Percentiles rank a stretch among this genome's conserved stretches.
phyloP scores from a whole-genome alignment of 2,888 invertebrate species.

The Amblyjoppa fuscipennis region DNA sequence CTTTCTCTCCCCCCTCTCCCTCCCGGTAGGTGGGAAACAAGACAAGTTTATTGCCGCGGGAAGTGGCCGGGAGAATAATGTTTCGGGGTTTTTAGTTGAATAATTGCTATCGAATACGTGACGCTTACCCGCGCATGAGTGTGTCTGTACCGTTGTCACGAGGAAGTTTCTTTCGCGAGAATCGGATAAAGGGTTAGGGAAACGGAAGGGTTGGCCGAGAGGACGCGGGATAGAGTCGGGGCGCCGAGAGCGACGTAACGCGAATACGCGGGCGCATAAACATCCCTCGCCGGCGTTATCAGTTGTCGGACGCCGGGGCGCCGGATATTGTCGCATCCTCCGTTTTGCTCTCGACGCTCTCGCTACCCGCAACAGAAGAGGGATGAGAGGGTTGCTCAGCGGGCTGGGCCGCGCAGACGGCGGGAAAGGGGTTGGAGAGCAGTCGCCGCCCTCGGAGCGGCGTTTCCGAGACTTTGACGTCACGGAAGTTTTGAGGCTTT shows the following conservation, averaged over 20 bases:
- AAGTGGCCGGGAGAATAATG: constrained; percentile 56
- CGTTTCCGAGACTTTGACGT: constrained; percentile 5
- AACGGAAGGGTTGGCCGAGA: constrained; percentile 32
- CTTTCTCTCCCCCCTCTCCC: constrained; percentile 12
- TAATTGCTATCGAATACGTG: constrained; percentile 46
- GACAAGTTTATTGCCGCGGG: constrained; percentile 67
- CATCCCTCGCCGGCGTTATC: constrained; percentile 84
- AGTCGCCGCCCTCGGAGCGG: background rate
- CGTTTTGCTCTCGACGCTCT: constrained; percentile 78
- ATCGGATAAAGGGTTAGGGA: constrained; percentile 46
- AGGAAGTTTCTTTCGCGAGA: constrained; percentile 45
- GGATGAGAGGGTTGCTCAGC: constrained; percentile 29
- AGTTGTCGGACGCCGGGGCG: constrained; percentile 85
- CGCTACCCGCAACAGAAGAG: constrained; percentile 49
- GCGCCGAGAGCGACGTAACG: constrained; percentile 58
- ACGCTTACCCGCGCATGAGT: background rate
- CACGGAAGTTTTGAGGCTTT: background rate
- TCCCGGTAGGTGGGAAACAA: constrained; percentile 63
- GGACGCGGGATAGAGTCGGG: constrained; percentile 31
- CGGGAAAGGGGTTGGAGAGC: constrained; percentile 25
- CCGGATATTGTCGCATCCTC: constrained; percentile 86
- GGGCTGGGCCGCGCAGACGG: constrained; percentile 5
- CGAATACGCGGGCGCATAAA: constrained; percentile 82
- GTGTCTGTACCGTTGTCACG: constrained; percentile 12
- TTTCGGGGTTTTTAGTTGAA: constrained; percentile 50